A percentile compares a stretch with the other conserved stretches of the same genome.
Conservation (phyloP, 2,113 vertebrate genomes). For the Corythoichthys haematopterus region DNA sequence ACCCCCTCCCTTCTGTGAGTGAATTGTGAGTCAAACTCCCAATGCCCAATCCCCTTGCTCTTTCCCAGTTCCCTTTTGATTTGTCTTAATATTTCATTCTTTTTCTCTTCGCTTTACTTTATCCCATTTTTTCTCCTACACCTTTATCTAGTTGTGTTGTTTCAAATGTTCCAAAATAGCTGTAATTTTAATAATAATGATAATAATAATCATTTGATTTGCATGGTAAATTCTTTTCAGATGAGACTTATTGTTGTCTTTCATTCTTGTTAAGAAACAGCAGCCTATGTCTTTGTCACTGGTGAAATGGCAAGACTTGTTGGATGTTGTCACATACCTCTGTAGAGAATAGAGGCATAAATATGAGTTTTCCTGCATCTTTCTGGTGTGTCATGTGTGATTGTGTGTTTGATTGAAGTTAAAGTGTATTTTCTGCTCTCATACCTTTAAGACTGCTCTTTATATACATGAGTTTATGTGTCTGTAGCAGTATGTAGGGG, state of each 20-base stretch:
- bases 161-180: not conserved
- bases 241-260: conserved; percentile 12
- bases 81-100: conserved; percentile 41
- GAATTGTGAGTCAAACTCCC: conserved; percentile 39
- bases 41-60: conserved; percentile 22
- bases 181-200: conserved; percentile 2
- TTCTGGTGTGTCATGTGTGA: conserved; percentile 33
- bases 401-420: conserved; percentile 39
- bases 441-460: conserved; percentile 25
- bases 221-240: conserved; percentile 8
- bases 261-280: not conserved
- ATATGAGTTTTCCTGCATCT: not conserved
- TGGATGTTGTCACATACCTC: conserved; percentile 24
- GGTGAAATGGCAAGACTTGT: conserved; percentile 24
- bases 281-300: conserved; percentile 12
- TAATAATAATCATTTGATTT: conserved; percentile 1
- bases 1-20: conserved; percentile 46
- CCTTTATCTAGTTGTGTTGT: not conserved
- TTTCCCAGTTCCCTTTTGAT: conserved; percentile 29
- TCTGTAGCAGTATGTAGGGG: conserved; percentile 25
- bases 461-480: not conserved
- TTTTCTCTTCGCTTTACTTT: conserved; percentile 9
- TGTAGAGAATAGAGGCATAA: conserved; percentile 3
- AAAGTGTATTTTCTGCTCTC: conserved; percentile 29
- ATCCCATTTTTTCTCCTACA: not conserved